Conservation (phyloP, 2,113 vertebrate species). For the Hemiprocne comata region DNA sequence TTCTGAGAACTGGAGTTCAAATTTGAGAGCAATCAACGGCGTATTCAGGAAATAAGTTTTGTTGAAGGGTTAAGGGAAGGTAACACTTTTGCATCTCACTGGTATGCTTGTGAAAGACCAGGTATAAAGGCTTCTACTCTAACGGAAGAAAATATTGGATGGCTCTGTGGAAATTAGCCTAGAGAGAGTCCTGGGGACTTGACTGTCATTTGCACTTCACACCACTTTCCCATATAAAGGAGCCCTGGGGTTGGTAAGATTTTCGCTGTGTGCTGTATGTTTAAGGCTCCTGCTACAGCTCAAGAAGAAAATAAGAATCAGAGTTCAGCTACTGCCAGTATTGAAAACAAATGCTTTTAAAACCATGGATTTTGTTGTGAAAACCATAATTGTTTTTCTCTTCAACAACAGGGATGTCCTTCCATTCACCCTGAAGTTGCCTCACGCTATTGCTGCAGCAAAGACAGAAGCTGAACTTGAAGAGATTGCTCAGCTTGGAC, state of each 20-base stretch:
- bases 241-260: neutral
- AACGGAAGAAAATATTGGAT: neutral
- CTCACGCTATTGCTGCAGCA: constrained; percentile 86
- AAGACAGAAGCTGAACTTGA: constrained; percentile 91
- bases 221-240: neutral
- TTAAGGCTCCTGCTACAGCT: neutral
- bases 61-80: neutral
- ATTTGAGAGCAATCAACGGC: neutral
- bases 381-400: neutral
- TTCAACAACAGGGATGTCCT: constrained; percentile 85
- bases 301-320: neutral
- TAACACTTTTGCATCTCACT: neutral
- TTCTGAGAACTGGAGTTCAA: neutral
- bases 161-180: neutral
- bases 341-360: neutral
- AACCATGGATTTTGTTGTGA: neutral
- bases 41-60: neutral
- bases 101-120: neutral
- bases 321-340: neutral
- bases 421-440: constrained; percentile 91
- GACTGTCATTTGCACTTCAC: neutral
- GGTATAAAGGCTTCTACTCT: neutral
- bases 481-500: constrained; percentile 88
- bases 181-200: neutral
- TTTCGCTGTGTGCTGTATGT: neutral